These are phyloP conservation scores for Agonopterix subpropinquella DNA, from an alignment of 2,888 invertebrate species.

Conservation along the genomic window DNA sequence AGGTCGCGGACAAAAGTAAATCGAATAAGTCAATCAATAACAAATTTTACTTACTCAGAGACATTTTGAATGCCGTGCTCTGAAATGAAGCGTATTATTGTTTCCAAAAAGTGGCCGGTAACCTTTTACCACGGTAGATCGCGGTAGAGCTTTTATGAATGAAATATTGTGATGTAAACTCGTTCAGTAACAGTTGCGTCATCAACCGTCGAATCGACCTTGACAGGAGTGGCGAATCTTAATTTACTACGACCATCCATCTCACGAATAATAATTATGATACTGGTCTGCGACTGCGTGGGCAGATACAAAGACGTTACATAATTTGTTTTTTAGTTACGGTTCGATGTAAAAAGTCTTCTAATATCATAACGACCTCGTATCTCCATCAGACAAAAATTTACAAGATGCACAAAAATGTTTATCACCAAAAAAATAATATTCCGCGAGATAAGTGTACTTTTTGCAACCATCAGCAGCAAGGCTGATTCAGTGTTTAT, in stretches of 20 bases:
- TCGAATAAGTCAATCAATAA: no score
- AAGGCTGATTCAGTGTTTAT: no score
- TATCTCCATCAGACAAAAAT: no score
- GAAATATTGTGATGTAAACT: constrained; percentile 47
- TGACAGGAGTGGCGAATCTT: constrained; percentile 41
- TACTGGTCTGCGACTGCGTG: constrained; percentile 17
- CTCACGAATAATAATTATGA: constrained; percentile 14
- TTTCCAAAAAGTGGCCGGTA: constrained; percentile 1
- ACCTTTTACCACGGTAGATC: constrained; percentile 18
- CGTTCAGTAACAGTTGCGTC: constrained; percentile 56
- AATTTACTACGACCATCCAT: constrained; percentile 17
- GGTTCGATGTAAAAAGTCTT: neutral
- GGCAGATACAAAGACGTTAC: constrained; percentile 7
- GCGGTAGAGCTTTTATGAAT: constrained; percentile 45
- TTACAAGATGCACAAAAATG: no score
- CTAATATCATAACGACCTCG: neutral
- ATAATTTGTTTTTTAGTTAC: neutral
- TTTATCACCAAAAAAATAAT: no score
- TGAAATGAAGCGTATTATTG: no score
- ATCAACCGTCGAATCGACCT: constrained; percentile 44
- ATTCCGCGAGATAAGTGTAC: no score
- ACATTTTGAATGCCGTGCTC: no score
- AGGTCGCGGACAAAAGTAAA: no score
- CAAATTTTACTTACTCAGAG: no score
- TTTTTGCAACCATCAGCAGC: no score